A percentile compares a stretch with the other conserved stretches of the same genome.
These are phyloP conservation scores for Eumerus sabulonum DNA, from an alignment of 2,888 invertebrate genomes.

Conservation along the genomic window DNA sequence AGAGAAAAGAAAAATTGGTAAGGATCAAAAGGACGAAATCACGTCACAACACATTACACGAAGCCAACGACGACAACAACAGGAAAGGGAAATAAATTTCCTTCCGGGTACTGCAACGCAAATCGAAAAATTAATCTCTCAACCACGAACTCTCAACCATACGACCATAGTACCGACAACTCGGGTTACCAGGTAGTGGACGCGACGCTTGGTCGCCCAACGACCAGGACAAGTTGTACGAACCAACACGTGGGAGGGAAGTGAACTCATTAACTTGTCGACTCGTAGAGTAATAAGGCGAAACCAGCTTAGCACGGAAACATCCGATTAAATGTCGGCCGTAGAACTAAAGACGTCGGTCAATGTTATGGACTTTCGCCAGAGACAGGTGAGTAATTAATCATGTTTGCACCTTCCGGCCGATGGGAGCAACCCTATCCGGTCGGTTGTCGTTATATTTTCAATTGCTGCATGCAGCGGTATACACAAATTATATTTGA, in stretches of 20 bases:
- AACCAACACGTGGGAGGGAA: neutral
- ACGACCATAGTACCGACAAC: neutral
- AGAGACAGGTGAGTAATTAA: constrained; percentile 71
- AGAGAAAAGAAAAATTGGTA: neutral
- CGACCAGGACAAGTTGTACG: constrained; percentile 13
- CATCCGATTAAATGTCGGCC: constrained; percentile 70
- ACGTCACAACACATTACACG: constrained; percentile 1
- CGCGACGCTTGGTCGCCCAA: constrained; percentile 1
- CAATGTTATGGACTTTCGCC: constrained; percentile 71
- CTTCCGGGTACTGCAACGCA: constrained; percentile 3
- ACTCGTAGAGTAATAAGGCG: constrained; percentile 24
- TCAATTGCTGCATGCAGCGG: too few species aligned
- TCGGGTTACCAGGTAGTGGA: too few species aligned
- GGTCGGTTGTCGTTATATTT: too few species aligned
- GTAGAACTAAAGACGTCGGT: constrained; percentile 70
- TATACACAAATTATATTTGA: too few species aligned
- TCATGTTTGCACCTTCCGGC: too few species aligned
- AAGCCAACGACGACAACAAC: neutral
- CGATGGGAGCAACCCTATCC: too few species aligned
- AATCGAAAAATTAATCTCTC: constrained; percentile 16
- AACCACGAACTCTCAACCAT: constrained; percentile 4
- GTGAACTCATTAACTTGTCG: neutral
- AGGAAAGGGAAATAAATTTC: neutral
- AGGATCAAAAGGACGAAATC: constrained; percentile 33
- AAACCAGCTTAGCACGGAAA: constrained; percentile 41